Conservation (phyloP, 1,140 invertebrate species). For the Lamellibrachia luymesi region DNA sequence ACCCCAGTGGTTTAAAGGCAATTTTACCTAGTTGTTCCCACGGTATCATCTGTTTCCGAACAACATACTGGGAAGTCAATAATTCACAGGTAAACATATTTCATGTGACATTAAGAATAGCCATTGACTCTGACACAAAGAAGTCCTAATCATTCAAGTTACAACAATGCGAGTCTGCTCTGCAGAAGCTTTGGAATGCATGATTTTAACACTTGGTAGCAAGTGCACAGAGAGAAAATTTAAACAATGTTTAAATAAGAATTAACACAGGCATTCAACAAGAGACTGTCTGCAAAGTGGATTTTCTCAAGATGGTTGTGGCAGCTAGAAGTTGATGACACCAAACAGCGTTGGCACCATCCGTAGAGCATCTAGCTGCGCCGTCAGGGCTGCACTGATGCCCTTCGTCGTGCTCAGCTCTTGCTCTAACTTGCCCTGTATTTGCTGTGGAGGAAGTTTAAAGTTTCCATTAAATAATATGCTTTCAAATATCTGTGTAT, state of each 20-base stretch:
- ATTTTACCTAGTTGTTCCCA: background rate
- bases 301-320: too few species aligned
- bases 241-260: background rate
- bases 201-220: background rate
- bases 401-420: slow-evolving; percentile 39
- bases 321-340: slow-evolving; percentile 44
- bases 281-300: background rate
- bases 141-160: background rate
- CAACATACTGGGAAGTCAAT: background rate
- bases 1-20: background rate
- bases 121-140: background rate
- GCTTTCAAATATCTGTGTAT: background rate
- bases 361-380: slow-evolving; percentile 46
- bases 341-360: slow-evolving; percentile 53
- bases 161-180: background rate
- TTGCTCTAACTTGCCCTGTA: slow-evolving; percentile 43
- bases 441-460: slow-evolving; percentile 13
- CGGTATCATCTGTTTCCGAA: background rate
- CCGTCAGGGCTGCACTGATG: slow-evolving; percentile 35
- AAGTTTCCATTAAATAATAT: background rate
- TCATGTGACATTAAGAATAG: background rate
- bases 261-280: background rate
- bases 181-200: background rate
- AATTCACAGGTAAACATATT: background rate
- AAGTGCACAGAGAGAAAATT: background rate